Percentiles rank a stretch among this genome's conserved stretches.
These are phyloP conservation scores for Melipona quadrifasciata DNA, from an alignment of 1,140 invertebrate species.

Conservation along the genomic window DNA sequence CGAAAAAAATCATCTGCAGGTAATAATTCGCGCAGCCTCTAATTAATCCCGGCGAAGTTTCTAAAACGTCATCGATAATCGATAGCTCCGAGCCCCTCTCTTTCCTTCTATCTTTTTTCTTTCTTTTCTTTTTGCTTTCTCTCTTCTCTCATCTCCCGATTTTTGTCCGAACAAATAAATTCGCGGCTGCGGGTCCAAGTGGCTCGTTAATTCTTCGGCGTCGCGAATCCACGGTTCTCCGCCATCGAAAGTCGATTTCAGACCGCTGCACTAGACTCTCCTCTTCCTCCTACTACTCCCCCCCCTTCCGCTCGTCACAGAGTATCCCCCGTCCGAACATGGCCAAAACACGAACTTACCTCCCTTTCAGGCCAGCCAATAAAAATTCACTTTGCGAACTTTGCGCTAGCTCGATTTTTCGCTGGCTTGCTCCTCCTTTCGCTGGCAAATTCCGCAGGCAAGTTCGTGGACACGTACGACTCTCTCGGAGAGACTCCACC, in stretches of 20 bases:
- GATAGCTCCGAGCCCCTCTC: background rate
- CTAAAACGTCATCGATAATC: slow-evolving; percentile 40
- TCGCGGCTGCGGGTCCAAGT: slow-evolving; percentile 9
- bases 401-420: background rate
- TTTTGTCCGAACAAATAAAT: slow-evolving; percentile 37
- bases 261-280: too few species aligned
- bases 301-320: background rate
- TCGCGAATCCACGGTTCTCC: slow-evolving; percentile 5
- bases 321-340: background rate
- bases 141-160: background rate
- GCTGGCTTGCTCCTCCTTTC: background rate
- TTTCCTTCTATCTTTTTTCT: too few species aligned
- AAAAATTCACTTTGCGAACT: slow-evolving; percentile 28
- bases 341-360: slow-evolving; percentile 1
- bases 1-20: background rate
- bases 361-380: background rate
- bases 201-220: slow-evolving; percentile 40
- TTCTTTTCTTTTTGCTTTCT: background rate
- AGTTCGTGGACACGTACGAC: background rate
- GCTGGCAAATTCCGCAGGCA: background rate
- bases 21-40: slow-evolving; percentile 20
- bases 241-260: slow-evolving; percentile 5
- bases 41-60: slow-evolving; percentile 20
- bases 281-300: too few species aligned
- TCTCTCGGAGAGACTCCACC: background rate